These are phyloP conservation scores for Podarcis raffonei DNA, from an alignment of 2,113 vertebrate genomes.

Conservation along the genomic window DNA sequence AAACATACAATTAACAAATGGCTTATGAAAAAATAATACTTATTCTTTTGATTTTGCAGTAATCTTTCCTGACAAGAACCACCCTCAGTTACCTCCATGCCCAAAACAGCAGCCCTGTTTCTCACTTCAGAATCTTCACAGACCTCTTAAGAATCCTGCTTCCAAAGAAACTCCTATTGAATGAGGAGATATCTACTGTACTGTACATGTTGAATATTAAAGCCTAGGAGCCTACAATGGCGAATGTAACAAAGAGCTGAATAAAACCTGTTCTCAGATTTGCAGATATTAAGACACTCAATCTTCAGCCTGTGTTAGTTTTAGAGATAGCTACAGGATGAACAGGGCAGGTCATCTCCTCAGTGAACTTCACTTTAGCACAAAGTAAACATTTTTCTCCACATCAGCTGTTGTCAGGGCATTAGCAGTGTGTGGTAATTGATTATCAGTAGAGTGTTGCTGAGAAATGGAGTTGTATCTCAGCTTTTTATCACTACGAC, in stretches of 20 bases:
- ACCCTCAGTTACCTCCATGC: background rate
- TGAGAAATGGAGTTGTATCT: conserved; percentile 76
- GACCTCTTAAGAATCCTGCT: background rate
- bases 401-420: conserved; percentile 62
- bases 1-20: too few relatives aligned
- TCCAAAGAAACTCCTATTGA: background rate
- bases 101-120: background rate
- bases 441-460: conserved; percentile 73
- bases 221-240: background rate
- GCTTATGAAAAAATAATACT: background rate
- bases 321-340: conserved; percentile 66
- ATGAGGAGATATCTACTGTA: background rate
- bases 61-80: background rate
- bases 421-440: conserved; percentile 68
- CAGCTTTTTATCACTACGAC: conserved; percentile 75
- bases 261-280: conserved; percentile 44
- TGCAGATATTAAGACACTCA: conserved; percentile 70
- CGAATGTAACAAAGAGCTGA: background rate
- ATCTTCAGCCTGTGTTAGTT: conserved; percentile 67
- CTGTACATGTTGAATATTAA: background rate
- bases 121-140: background rate
- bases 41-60: background rate
- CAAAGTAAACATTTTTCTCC: conserved; percentile 75
- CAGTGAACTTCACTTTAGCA: conserved; percentile 64
- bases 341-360: conserved; percentile 66